Conservation (phyloP, 2,888 invertebrate genomes). For the Herminia tarsipennalis region DNA sequence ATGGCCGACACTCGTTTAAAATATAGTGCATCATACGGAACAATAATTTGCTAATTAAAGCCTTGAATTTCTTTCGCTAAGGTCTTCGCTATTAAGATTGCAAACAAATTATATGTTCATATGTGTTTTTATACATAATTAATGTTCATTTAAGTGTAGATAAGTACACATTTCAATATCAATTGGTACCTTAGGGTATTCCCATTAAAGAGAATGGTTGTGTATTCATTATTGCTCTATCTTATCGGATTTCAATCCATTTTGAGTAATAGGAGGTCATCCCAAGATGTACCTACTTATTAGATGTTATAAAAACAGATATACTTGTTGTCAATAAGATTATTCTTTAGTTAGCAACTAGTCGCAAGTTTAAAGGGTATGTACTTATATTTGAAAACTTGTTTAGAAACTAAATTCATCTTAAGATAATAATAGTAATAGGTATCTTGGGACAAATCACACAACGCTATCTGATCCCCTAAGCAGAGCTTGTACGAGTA, state of each 20-base stretch:
- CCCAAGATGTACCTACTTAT: no score
- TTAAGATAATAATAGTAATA: no score
- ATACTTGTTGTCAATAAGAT: no score
- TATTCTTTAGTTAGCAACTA: no score
- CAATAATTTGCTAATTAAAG: constrained; percentile 32
- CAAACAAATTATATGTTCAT: constrained; percentile 29
- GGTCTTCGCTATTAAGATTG: constrained; percentile 32
- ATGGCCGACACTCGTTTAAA: constrained; percentile 8
- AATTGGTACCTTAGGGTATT: constrained; percentile 29
- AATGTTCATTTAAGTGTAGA: constrained; percentile 22
- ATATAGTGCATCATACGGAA: constrained; percentile 17
- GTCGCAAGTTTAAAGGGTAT: no score
- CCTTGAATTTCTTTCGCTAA: constrained; percentile 33
- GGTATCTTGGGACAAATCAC: no score
- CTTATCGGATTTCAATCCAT: constrained; percentile 1
- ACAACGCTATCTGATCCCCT: no score
- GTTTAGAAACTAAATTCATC: no score
- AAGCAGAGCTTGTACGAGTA: no score
- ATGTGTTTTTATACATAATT: constrained; percentile 19
- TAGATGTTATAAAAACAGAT: no score
- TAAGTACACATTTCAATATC: constrained; percentile 30
- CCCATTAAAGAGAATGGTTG: constrained; percentile 12
- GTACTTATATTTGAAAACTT: no score
- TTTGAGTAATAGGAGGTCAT: neutral
- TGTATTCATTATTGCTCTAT: neutral